These are phyloP conservation scores for Dioctria rufipes DNA, from an alignment of 2,888 invertebrate species.

Conservation along the genomic window DNA sequence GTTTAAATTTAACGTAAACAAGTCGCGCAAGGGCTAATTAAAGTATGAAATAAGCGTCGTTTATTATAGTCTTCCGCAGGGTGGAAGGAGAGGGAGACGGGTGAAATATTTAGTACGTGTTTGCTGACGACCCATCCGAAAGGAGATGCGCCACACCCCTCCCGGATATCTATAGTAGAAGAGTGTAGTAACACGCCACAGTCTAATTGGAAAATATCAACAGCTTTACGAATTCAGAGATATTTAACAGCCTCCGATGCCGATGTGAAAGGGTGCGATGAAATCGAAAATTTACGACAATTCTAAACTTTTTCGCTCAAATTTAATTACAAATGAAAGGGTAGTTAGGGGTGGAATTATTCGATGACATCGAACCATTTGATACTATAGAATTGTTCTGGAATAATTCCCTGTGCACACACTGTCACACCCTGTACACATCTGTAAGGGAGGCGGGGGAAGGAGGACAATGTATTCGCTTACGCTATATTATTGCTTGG, in stretches of 20 bases:
- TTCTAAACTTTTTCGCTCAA: constrained; percentile 57
- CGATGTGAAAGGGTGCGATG: constrained; percentile 50
- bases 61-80: too few relatives aligned
- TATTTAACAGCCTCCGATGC: background rate
- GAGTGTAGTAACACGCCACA: background rate
- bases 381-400: constrained; percentile 44
- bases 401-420: background rate
- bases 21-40: constrained; percentile 30
- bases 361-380: constrained; percentile 57
- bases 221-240: constrained; percentile 18
- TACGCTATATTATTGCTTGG: too few relatives aligned
- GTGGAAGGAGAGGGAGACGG: too few relatives aligned
- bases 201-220: constrained; percentile 38
- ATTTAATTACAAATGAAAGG: constrained; percentile 56
- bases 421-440: background rate
- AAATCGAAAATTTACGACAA: constrained; percentile 59
- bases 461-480: too few relatives aligned
- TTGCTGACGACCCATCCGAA: background rate
- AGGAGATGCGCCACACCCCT: background rate
- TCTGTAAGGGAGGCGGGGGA: background rate
- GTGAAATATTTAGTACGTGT: constrained; percentile 26
- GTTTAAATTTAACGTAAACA: constrained; percentile 51
- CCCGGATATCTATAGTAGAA: constrained; percentile 13
- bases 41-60: constrained; percentile 8
- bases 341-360: constrained; percentile 44